Conservation (phyloP, 53 echinoderm and acorn worm species). For the Stichopus horrens region DNA sequence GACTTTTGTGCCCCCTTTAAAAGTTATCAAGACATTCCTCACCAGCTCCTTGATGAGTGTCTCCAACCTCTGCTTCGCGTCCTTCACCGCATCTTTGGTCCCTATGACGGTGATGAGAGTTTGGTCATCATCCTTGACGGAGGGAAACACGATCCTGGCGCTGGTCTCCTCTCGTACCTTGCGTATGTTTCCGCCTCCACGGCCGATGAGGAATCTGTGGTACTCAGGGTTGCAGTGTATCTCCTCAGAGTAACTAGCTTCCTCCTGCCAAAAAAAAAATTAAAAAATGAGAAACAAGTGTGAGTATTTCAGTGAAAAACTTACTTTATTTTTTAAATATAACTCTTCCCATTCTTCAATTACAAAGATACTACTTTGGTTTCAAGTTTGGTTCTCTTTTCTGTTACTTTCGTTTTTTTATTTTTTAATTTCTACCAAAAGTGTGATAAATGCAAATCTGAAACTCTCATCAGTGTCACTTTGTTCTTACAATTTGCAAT, state of each 20-base stretch:
- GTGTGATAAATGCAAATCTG: no score
- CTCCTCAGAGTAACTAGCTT: slow-evolving; percentile 79
- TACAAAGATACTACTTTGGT: no score
- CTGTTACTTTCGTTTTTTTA: no score
- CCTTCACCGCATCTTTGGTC: slow-evolving; percentile 76
- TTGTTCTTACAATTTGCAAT: no score
- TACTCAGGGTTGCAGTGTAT: slow-evolving; percentile 96
- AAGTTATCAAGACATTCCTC: slow-evolving; percentile 15
- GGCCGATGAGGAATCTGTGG: slow-evolving; percentile 94
- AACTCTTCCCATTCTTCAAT: no score
- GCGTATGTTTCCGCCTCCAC: slow-evolving; percentile 94
- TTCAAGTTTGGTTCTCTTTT: no score
- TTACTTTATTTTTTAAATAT: slow-evolving; percentile 35
- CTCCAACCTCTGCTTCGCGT: slow-evolving; percentile 75
- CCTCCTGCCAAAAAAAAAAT: slow-evolving; percentile 59
- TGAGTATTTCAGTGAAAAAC: neutral
- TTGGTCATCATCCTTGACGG: slow-evolving; percentile 85
- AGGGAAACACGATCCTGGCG: slow-evolving; percentile 90
- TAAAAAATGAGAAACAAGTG: neutral
- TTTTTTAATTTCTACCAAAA: no score
- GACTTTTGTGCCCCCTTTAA: no score
- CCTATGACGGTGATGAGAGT: slow-evolving; percentile 88
- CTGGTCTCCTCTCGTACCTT: slow-evolving; percentile 94
- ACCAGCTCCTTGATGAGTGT: slow-evolving; percentile 89
- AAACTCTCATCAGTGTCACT: no score